Evolutionary conservation across 1,140 invertebrate genomes (phyloP), one percentile per base, ranked within the genome.

Genomic region (Pteromalus puparum): DNA sequence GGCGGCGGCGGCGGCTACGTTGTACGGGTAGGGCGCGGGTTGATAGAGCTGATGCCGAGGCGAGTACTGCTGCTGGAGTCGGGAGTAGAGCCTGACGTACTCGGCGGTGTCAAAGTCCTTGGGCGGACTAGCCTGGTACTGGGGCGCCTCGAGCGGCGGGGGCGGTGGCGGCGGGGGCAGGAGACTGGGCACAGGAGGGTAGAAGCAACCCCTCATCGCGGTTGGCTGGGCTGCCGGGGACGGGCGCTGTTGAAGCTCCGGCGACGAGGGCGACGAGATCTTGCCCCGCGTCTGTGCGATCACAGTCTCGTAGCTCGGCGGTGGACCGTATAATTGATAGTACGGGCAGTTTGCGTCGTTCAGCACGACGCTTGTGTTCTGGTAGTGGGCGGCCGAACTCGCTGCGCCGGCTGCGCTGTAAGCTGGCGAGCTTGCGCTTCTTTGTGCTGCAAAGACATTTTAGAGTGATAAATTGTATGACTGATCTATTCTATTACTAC

Each of bases 301-400:
- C 24, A 94, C 93, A 78, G 93, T 93, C 78, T 94, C 93, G 85
- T 94, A 94, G 84, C 93, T 94, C 21, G 93, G 93, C 12, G 93
- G 93, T 38, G 93, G 93, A 68, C 93, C 93, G 78, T 93, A 93
- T 13, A 93, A 86, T 82, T 93, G 92, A 81, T 93, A 93, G 75
- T 93, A 93, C 28, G 92, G 92, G 72, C 92, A 93, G 88, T 90
- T 90, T 18, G 88, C 86, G 68, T 92, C 90, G 79, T 92, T 92
- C 80, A 92, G 80, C 72, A 92, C 89, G 48, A 93, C 91, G 81
- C 86, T 92, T 79, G 92, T 92, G 81, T 92, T 92, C 81, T 92
- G 92, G 79, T 91, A 93, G 48, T 92, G 90, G n/a, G 89, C 86
- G 38, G 90, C 91, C 70, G 88, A 89, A 77, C 88, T 87, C 83